Percentiles rank a stretch among this genome's conserved stretches.
phyloP scores from a whole-genome alignment of 2,113 vertebrate genomes.

The Strix uralensis region DNA sequence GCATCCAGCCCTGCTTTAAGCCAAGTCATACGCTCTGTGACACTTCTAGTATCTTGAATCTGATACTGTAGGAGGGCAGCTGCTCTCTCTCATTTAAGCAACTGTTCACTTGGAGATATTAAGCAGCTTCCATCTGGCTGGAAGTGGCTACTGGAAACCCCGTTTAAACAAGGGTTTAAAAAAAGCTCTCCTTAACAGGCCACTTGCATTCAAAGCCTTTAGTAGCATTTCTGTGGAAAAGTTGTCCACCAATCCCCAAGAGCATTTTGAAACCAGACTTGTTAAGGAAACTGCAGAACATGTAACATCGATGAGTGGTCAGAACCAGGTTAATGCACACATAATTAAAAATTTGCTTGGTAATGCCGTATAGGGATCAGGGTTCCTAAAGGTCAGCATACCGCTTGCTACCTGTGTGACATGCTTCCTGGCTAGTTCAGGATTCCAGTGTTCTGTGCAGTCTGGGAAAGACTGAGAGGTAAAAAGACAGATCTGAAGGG shows the following conservation, averaged over 20 bases:
- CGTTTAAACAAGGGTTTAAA: neutral
- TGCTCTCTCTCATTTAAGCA: conserved; percentile 1
- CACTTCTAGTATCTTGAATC: neutral
- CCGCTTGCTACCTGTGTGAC: rapidly evolving
- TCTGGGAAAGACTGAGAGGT: neutral
- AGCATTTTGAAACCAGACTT: neutral
- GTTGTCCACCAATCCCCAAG: neutral
- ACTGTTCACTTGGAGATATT: neutral
- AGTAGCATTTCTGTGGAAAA: neutral
- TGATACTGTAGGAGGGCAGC: neutral
- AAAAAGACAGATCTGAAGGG: neutral
- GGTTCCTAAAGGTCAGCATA: neutral
- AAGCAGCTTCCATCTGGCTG: conserved; percentile 7
- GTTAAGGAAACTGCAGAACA: neutral
- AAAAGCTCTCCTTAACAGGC: neutral
- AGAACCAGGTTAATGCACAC: neutral
- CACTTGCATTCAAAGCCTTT: neutral
- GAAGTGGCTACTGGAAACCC: neutral
- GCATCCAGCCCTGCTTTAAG: neutral
- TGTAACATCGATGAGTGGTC: neutral
- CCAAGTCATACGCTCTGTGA: neutral
- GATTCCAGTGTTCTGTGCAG: neutral
- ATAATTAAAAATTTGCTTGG: neutral
- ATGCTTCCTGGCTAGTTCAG: neutral
- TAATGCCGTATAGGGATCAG: neutral